These are phyloP conservation scores for Sitobion miscanthi DNA, from an alignment of 1,140 invertebrate genomes.

Conservation along the genomic window DNA sequence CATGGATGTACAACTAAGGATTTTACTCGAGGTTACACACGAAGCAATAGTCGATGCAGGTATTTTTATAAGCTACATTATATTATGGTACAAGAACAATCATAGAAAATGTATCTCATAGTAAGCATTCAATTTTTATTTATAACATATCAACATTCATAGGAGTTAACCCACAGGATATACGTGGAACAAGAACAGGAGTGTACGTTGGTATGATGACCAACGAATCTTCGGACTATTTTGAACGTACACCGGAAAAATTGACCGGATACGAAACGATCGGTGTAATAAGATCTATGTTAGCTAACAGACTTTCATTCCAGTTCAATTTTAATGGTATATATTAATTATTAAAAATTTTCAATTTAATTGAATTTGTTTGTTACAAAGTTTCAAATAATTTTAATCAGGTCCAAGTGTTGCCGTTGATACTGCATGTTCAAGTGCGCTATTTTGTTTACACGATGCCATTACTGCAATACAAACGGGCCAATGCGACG, in stretches of 20 bases:
- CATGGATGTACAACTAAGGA: constrained; percentile 55
- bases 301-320: constrained; percentile 72
- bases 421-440: constrained; percentile 58
- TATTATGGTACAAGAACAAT: too few species aligned
- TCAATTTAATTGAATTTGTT: neutral
- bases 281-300: constrained; percentile 72
- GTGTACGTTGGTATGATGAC: constrained; percentile 65
- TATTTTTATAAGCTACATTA: neutral
- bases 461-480: constrained; percentile 66
- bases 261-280: constrained; percentile 69
- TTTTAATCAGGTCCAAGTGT: constrained; percentile 58
- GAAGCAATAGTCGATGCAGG: constrained; percentile 60
- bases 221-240: constrained; percentile 57
- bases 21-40: constrained; percentile 57
- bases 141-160: neutral
- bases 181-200: constrained; percentile 67
- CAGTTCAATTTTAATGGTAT: constrained; percentile 71
- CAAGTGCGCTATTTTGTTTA: constrained; percentile 51
- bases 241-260: constrained; percentile 53
- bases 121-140: neutral
- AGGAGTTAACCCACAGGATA: constrained; percentile 64
- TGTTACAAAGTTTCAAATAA: neutral
- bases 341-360: neutral
- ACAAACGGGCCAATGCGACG: constrained; percentile 68
- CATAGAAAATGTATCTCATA: too few species aligned